These are phyloP conservation scores for Gorilla gorilla DNA, from an alignment of 2,113 vertebrate genomes.

Conservation along the genomic window DNA sequence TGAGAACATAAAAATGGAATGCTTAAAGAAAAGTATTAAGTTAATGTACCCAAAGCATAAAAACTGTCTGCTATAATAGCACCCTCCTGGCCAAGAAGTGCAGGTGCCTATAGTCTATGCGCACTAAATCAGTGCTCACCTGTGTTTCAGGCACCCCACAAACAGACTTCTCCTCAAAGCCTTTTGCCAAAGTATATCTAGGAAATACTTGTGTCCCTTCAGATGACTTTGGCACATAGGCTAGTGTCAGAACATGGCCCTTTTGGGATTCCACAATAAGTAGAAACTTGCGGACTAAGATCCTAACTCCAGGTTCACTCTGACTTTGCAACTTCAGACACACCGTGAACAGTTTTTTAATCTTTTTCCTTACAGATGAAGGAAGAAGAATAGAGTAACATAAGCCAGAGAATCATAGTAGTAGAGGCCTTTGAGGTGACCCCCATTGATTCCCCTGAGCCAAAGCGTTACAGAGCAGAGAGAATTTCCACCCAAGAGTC, in stretches of 20 bases:
- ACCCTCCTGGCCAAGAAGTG: fast-evolving
- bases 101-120: fast-evolving
- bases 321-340: background rate
- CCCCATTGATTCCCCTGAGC: background rate
- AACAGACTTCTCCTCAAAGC: background rate
- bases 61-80: background rate
- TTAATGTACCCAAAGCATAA: background rate
- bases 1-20: background rate
- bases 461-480: background rate
- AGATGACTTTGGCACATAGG: background rate
- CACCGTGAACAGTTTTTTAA: background rate
- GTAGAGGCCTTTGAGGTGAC: background rate
- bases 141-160: background rate
- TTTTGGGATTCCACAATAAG: background rate
- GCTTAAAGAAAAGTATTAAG: background rate
- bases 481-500: background rate
- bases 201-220: background rate
- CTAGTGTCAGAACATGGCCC: background rate
- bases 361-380: background rate
- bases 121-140: background rate
- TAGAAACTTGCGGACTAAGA: background rate
- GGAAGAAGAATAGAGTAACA: background rate
- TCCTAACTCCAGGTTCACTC: background rate
- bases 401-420: too few relatives aligned
- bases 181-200: background rate